These are phyloP conservation scores for Heliconius hermathena DNA, from an alignment of 1,140 invertebrate species.

Conservation along the genomic window DNA sequence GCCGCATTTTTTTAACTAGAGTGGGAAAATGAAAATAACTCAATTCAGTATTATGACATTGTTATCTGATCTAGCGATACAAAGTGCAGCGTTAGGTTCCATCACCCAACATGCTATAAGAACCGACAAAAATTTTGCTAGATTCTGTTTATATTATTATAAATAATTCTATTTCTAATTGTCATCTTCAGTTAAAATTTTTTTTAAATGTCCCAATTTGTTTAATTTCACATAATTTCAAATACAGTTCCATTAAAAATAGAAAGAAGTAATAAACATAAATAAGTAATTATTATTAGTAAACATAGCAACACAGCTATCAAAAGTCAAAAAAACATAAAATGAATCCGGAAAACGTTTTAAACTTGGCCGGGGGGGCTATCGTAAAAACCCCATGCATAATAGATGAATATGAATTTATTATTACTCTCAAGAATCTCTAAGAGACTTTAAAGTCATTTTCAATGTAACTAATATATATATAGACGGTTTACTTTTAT, in stretches of 20 bases:
- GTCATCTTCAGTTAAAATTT: too few species aligned
- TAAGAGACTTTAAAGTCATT: constrained; percentile 16
- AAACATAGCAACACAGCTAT: neutral
- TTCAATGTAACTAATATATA: constrained; percentile 5
- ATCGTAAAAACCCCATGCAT: constrained; percentile 24
- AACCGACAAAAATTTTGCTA: neutral
- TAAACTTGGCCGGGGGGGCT: constrained; percentile 15
- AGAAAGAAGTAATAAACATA: neutral
- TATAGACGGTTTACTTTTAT: neutral
- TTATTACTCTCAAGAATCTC: constrained; percentile 20
- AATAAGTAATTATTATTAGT: neutral
- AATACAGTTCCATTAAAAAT: neutral
- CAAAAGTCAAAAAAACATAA: constrained; percentile 1
- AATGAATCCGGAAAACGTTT: constrained; percentile 29
- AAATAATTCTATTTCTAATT: neutral
- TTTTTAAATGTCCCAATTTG: too few species aligned
- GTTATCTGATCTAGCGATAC: neutral
- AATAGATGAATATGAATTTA: constrained; percentile 28
- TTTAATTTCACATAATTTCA: too few species aligned
- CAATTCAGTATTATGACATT: too few species aligned
- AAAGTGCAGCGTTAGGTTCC: neutral
- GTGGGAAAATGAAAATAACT: too few species aligned
- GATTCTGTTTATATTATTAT: too few species aligned
- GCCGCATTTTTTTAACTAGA: too few species aligned
- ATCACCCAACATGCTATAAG: neutral